Conservation (phyloP, 1,140 invertebrate genomes). For the Portunus trituberculatus region DNA sequence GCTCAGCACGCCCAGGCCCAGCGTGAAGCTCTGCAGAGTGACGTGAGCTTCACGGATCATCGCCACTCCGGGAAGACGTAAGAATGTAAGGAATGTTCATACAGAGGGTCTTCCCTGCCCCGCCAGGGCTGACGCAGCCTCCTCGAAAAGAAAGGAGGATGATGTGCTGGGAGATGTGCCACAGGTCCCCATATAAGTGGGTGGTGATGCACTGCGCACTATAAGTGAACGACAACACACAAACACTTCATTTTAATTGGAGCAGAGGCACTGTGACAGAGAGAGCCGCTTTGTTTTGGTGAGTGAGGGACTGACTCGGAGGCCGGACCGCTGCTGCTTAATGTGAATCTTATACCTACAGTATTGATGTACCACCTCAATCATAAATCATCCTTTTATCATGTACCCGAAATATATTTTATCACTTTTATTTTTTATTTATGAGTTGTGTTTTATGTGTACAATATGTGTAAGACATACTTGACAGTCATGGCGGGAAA, state of each 20-base stretch:
- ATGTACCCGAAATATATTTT: no score
- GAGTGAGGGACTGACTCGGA: neutral
- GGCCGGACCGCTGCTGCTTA: neutral
- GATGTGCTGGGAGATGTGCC: no score
- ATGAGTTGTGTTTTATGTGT: no score
- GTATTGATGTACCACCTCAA: neutral
- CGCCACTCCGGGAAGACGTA: neutral
- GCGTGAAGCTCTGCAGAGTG: conserved; percentile 57
- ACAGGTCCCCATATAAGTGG: no score
- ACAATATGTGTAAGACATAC: no score
- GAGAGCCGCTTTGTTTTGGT: neutral
- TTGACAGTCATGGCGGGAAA: no score
- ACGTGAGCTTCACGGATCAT: conserved; percentile 64
- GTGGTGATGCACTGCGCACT: no score
- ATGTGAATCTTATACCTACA: neutral
- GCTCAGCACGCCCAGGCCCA: conserved; percentile 63
- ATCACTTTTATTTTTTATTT: no score
- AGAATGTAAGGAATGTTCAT: neutral
- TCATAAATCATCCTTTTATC: neutral
- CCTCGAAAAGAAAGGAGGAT: neutral
- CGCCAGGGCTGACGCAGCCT: no score
- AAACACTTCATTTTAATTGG: neutral
- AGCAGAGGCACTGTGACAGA: neutral
- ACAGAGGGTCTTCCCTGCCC: neutral
- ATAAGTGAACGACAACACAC: neutral